These are phyloP conservation scores for Stigmatopora nigra DNA, from an alignment of 2,113 vertebrate species.

Conservation along the genomic window DNA sequence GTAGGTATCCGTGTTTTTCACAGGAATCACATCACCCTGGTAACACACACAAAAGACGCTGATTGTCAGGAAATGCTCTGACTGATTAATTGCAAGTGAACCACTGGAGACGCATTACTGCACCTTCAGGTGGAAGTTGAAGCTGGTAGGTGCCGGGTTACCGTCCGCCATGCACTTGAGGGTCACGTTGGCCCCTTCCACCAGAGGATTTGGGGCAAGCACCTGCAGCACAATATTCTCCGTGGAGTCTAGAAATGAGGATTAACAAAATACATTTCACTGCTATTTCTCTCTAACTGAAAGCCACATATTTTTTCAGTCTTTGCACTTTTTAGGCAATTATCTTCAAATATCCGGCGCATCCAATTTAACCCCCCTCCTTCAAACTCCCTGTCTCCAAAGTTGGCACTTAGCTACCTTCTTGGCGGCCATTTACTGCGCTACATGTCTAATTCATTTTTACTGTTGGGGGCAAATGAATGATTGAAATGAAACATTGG, in stretches of 20 bases:
- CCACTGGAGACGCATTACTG: neutral
- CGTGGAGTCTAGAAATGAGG: slow-evolving; percentile 76
- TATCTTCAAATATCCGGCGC: no score
- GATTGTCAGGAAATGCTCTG: neutral
- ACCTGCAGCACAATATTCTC: slow-evolving; percentile 83
- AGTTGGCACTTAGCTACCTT: no score
- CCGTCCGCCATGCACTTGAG: slow-evolving; percentile 88
- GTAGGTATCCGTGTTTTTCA: slow-evolving; percentile 69
- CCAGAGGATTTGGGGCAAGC: slow-evolving; percentile 66
- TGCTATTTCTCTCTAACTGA: no score
- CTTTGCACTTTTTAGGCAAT: no score
- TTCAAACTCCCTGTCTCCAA: no score
- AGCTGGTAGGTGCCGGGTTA: slow-evolving; percentile 86
- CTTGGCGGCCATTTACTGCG: no score
- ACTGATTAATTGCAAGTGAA: neutral
- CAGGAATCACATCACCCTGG: slow-evolving; percentile 53
- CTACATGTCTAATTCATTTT: no score
- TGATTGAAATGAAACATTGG: no score
- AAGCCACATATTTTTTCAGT: no score
- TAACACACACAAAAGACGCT: slow-evolving; percentile 10
- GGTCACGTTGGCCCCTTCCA: slow-evolving; percentile 87
- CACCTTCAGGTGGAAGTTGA: slow-evolving; percentile 80
- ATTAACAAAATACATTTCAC: neutral
- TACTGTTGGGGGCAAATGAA: no score
- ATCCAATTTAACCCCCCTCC: no score